Evolutionary conservation across 37 sponge, comb jelly and placozoan genomes (phyloP), one percentile per base, ranked within the genome.

Genomic region (Dysidea cf. avara): DNA sequence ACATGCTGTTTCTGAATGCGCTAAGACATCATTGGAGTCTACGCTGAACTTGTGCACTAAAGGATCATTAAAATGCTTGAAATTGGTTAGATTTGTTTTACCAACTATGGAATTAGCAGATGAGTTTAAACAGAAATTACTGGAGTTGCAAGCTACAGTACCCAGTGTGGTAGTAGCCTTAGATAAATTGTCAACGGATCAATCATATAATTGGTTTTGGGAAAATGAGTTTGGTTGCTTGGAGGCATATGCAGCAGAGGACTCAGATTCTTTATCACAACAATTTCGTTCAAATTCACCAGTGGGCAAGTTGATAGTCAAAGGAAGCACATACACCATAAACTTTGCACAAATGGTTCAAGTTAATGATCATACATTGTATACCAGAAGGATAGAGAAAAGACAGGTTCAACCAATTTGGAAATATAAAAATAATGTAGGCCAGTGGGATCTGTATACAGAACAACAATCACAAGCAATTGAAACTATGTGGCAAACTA

Each of bases 311-410:
- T 9, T 75, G 18, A 39, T 7, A 14, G 39, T 72, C n/a, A 39
- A 67, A 50, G 59, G 58, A 26, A 47, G 36, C 3, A 57, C 35
- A 0, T 86, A 92, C 59, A 14, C 0, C 1, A 60, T 86, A 16
- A 74, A 86, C 46, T 79, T 92, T 64, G 0, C 34, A n/a, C 64
- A 66, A 18, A 92, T 92, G 92, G 66, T 33, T 1, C 92, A 92
- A 47, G 83, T 69, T 17, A 92, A 92, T 48, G 2, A 17, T 0
- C 24, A 2, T 0, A 86, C 92, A 17, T 66, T 68, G 0, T 50
- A 58, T n/a, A 25, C 35, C 12, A 54, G 83, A 55, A 46, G 21
- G 65, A 29, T 64, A n/a, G 65, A 81, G 29, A 70, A 60, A 53
- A 68, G 47, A 22, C 16, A 59, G 17, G 12, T 57, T 14, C 51